These are phyloP conservation scores for Crioceris asparagi DNA, from an alignment of 2,888 invertebrate genomes.

Conservation along the genomic window DNA sequence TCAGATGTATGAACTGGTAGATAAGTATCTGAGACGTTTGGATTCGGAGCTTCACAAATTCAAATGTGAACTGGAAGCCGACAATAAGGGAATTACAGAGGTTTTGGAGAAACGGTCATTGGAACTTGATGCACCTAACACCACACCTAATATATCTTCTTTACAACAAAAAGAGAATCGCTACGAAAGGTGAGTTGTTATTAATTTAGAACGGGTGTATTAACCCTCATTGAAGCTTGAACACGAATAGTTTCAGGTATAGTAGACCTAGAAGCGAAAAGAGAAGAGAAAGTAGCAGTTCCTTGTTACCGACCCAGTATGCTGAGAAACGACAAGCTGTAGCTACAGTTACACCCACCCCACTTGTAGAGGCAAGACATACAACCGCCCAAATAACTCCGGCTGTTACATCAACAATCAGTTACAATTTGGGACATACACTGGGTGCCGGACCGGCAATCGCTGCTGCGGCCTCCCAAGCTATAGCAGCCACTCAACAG, in stretches of 20 bases:
- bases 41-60: conserved; percentile 91
- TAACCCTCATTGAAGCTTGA: too few relatives aligned
- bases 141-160: conserved; percentile 37
- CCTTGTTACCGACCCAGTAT: conserved; percentile 31
- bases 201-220: too few relatives aligned
- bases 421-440: conserved; percentile 67
- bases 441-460: conserved; percentile 78
- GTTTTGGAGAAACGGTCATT: conserved; percentile 85
- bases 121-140: conserved; percentile 68
- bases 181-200: conserved; percentile 39
- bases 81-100: conserved; percentile 96
- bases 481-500: conserved; percentile 91
- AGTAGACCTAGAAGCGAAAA: conserved; percentile 54
- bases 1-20: conserved; percentile 90
- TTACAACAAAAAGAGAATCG: conserved; percentile 79
- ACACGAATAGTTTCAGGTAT: conserved; percentile 25
- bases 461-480: conserved; percentile 89
- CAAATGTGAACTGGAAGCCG: conserved; percentile 97
- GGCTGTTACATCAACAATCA: conserved; percentile 37
- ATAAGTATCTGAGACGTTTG: conserved; percentile 80
- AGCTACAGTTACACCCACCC: conserved; percentile 17
- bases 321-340: conserved; percentile 39
- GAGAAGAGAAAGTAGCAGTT: conserved; percentile 60
- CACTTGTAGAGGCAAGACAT: conserved; percentile 28
- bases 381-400: conserved; percentile 16